These are phyloP conservation scores for Agrotis exclamationis DNA, from an alignment of 2,888 invertebrate genomes.

Conservation along the genomic window DNA sequence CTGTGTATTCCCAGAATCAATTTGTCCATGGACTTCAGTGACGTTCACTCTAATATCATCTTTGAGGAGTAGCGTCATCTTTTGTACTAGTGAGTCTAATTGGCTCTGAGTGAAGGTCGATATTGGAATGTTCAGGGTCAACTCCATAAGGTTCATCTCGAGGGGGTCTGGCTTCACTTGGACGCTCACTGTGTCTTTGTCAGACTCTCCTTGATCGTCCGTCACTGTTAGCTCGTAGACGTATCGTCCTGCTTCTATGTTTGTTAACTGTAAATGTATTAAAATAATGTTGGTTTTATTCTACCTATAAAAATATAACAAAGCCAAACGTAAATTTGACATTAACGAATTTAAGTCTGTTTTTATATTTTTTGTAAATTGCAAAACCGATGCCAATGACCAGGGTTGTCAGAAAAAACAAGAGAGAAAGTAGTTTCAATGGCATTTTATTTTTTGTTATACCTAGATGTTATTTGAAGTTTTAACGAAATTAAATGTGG, in stretches of 20 bases:
- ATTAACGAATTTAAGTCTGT: too few relatives aligned
- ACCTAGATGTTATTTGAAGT: neutral
- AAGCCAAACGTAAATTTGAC: too few relatives aligned
- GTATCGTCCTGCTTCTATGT: slow-evolving; percentile 96
- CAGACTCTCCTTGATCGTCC: slow-evolving; percentile 96
- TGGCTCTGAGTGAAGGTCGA: slow-evolving; percentile 90
- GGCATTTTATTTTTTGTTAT: too few relatives aligned
- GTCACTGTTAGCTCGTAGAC: slow-evolving; percentile 97
- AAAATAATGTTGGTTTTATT: neutral
- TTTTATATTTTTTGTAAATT: too few relatives aligned
- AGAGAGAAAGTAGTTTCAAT: too few relatives aligned
- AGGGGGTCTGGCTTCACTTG: slow-evolving; percentile 95
- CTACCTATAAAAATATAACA: too few relatives aligned
- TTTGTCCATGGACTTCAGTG: slow-evolving; percentile 91
- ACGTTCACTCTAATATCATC: slow-evolving; percentile 93
- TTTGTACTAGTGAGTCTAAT: slow-evolving; percentile 94
- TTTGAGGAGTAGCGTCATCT: slow-evolving; percentile 94
- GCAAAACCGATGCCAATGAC: too few relatives aligned
- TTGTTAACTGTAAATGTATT: slow-evolving; percentile 91
- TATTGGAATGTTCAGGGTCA: slow-evolving; percentile 95
- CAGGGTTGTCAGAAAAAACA: too few relatives aligned
- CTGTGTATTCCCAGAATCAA: slow-evolving; percentile 92
- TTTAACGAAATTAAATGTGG: neutral
- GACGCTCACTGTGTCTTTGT: slow-evolving; percentile 96
- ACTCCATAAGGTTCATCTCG: slow-evolving; percentile 94